Percentiles rank a stretch among this genome's conserved stretches.
These are phyloP conservation scores for Anser brachyrhynchus DNA, from an alignment of 2,113 vertebrate genomes.

Conservation along the genomic window DNA sequence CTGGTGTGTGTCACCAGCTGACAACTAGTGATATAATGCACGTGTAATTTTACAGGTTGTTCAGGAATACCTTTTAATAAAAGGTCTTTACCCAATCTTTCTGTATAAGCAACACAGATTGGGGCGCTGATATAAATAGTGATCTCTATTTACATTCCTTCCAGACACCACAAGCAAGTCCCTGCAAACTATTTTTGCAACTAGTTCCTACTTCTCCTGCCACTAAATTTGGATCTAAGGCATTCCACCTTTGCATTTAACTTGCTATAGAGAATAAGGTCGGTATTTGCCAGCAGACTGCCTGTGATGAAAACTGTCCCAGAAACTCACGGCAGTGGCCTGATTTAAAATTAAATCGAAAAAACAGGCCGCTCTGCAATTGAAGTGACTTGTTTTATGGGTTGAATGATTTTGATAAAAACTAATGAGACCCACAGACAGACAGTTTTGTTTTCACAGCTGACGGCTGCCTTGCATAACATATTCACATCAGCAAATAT, in stretches of 20 bases:
- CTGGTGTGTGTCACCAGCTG: not conserved
- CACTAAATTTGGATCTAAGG: not conserved
- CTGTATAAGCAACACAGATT: not conserved
- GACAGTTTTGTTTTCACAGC: constrained; percentile 42
- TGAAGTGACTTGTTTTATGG: not conserved
- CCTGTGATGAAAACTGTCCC: not conserved
- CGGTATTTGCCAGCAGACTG: not conserved
- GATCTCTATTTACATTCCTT: constrained; percentile 1
- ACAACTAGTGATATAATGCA: not conserved
- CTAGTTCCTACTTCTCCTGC: not conserved
- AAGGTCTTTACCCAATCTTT: not conserved
- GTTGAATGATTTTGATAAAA: constrained; percentile 40
- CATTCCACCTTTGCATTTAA: constrained; percentile 14
- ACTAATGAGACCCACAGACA: constrained; percentile 34
- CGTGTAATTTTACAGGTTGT: not conserved
- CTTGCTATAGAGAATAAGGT: not conserved
- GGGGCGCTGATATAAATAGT: fast-evolving
- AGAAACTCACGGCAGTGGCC: not conserved
- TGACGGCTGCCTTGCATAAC: constrained; percentile 16
- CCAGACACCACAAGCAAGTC: not conserved
- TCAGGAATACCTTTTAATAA: not conserved
- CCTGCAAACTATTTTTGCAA: not conserved
- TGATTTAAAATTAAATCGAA: not conserved
- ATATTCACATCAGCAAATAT: constrained; percentile 21
- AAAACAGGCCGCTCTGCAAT: not conserved